phyloP scores from a whole-genome alignment of 2,113 vertebrate genomes.

The Nannospalax galili region DNA sequence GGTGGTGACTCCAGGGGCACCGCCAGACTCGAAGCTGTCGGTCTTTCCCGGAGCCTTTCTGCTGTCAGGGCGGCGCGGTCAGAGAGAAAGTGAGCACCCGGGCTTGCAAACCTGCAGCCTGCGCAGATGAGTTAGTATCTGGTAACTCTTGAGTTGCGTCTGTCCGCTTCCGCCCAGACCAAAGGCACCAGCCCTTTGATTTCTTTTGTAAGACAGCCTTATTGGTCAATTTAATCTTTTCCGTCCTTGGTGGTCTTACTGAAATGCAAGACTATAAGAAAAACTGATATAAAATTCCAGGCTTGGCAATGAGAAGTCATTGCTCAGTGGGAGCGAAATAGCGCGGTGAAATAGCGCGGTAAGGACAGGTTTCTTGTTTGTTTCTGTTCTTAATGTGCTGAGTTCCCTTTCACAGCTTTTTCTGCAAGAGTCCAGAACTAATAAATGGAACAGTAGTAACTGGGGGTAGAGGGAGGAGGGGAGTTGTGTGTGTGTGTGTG shows the following conservation, averaged over 20 bases:
- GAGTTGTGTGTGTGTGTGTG: neutral
- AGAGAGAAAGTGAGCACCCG: neutral
- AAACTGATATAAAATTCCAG: neutral
- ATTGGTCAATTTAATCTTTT: neutral
- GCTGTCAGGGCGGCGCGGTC: neutral
- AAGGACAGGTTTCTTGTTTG: neutral
- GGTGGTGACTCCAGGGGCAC: slow-evolving; percentile 63
- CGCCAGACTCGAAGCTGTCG: neutral
- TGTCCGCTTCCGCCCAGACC: neutral
- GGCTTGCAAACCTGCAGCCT: neutral
- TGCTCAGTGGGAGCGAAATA: neutral
- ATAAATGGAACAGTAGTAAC: neutral
- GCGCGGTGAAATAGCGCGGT: neutral
- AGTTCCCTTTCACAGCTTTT: neutral
- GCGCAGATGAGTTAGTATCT: slow-evolving; percentile 57
- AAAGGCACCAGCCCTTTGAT: neutral
- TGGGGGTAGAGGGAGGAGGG: neutral
- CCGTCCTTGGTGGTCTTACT: neutral
- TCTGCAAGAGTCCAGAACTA: neutral
- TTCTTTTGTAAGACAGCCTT: slow-evolving; percentile 2
- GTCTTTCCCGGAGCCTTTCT: neutral
- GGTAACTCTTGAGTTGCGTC: slow-evolving; percentile 80
- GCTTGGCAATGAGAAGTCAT: neutral
- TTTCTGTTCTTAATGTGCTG: slow-evolving; percentile 38
- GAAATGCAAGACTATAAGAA: slow-evolving; percentile 15